A percentile compares a stretch with the other conserved stretches of the same genome.
Conservation (phyloP, 92 coral and sea anemone species). For the Bergia puertoricense region DNA sequence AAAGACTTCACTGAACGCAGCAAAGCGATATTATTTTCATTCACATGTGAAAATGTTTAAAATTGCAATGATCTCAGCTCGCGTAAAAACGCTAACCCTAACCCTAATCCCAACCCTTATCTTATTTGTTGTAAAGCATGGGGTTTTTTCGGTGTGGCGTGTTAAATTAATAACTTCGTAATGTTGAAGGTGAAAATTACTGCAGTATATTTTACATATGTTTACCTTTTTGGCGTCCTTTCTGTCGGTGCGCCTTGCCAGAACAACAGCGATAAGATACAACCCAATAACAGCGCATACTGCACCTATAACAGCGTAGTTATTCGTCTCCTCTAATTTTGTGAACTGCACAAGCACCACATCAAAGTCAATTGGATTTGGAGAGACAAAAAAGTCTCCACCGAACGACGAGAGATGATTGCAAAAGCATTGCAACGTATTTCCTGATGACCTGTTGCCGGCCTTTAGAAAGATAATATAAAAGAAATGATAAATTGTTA, state of each 20-base stretch:
- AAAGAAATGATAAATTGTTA: not conserved
- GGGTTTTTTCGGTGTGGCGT: not conserved
- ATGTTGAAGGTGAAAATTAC: not conserved
- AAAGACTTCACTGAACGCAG: no score
- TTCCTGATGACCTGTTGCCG: conserved; percentile 23
- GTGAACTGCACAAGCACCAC: conserved; percentile 31
- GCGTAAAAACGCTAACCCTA: no score
- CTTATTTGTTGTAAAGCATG: no score
- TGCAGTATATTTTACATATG: not conserved
- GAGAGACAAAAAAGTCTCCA: conserved; percentile 32
- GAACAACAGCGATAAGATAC: conserved; percentile 26
- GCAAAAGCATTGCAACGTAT: conserved; percentile 23
- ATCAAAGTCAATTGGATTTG: conserved; percentile 40
- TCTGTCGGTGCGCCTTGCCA: conserved; percentile 24
- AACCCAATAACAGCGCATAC: conserved; percentile 7
- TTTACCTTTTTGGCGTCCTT: conserved; percentile 24
- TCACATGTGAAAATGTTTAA: no score
- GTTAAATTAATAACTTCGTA: not conserved
- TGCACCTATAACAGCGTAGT: conserved; percentile 32
- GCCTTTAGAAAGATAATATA: conserved; percentile 11
- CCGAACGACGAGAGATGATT: conserved; percentile 39
- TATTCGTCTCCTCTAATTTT: conserved; percentile 26
- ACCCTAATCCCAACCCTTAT: no score
- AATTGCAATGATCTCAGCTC: no score
- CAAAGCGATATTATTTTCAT: no score